Evolutionary conservation across 2,888 invertebrate species (phyloP), one percentile per base, ranked within the genome.

Genomic region (Zonitis immaculata): DNA sequence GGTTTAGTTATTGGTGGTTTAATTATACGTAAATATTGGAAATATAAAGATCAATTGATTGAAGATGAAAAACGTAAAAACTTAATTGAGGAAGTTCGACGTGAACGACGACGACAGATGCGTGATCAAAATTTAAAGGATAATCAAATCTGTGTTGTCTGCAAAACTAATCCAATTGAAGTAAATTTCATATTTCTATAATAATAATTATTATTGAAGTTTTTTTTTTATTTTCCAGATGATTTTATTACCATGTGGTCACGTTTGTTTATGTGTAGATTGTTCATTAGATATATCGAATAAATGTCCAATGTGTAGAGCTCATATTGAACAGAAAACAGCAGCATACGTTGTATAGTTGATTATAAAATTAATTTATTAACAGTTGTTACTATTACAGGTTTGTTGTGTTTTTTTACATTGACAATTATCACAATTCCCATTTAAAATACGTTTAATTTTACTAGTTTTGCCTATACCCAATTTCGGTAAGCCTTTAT

Each of bases 381-480:
- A 55, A 48, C 59, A 64, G 43, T n/a, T 47, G 32, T 52, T 46
- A 48, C 44, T n/a, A 26, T 44, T 51, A 51, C 42, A 51, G 48
- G 47, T 48, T 9, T 51, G 43, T 48, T 22, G 39, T 49, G 39
- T 47, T 50, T 35, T 49, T 7, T 11, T 18, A 46, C 22, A 30
- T 16, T 14, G 48, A 46, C 42, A 44, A 25, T 39, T 42, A 51
- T 49, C 51, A 45, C 46, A 28, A 42, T 82, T 82, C 63, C 83
- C 80, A 25, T 82, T 80, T 30, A 86, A 76, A 78, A 85, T 81
- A 63, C 79, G 81, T 62, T 86, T 86, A 1, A 85, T 87, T 72
- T 87, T 88, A n/a, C 88, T 90, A 50, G 88, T 87, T 74, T 94
- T 94, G 2, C 92, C 91, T 27, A 95, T 88, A n/a, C 92, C 95